phyloP scores from a whole-genome alignment of 1,140 invertebrate genomes.

The Cheumatopsyche charites region DNA sequence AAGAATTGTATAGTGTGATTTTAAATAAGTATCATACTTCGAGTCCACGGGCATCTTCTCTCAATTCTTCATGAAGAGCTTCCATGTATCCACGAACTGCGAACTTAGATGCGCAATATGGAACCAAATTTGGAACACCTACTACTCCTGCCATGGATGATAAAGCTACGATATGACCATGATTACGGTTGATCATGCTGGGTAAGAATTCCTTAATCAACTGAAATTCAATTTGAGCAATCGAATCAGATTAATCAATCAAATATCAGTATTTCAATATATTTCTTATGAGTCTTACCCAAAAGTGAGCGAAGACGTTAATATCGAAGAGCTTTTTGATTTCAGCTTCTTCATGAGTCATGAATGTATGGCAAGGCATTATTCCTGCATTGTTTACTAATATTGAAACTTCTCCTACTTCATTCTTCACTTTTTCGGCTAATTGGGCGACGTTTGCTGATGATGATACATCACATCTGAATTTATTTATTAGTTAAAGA shows the following conservation, averaged over 20 bases:
- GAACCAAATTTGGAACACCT: conserved; percentile 76
- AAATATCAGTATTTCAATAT: conserved; percentile 1
- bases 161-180: conserved; percentile 83
- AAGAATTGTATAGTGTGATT: too few species aligned
- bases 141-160: conserved; percentile 82
- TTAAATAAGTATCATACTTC: too few species aligned
- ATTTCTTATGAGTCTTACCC: conserved; percentile 64
- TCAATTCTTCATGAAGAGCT: conserved; percentile 72
- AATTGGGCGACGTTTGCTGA: conserved; percentile 65
- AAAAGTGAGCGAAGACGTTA: conserved; percentile 81
- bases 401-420: conserved; percentile 74
- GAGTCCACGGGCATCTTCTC: conserved; percentile 59
- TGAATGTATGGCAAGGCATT: conserved; percentile 77
- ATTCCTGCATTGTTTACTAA: conserved; percentile 90
- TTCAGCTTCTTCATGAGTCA: conserved; percentile 69
- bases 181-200: conserved; percentile 76
- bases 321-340: conserved; percentile 75
- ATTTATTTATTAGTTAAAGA: too few species aligned
- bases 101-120: conserved; percentile 85
- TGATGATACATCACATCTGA: conserved; percentile 75
- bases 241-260: conserved; percentile 14
- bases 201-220: conserved; percentile 80
- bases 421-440: conserved; percentile 64
- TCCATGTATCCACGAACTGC: conserved; percentile 81
- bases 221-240: too few species aligned